Evolutionary conservation across 2,888 invertebrate genomes (phyloP).

Genomic region (Meliscaeva auricollis): DNA sequence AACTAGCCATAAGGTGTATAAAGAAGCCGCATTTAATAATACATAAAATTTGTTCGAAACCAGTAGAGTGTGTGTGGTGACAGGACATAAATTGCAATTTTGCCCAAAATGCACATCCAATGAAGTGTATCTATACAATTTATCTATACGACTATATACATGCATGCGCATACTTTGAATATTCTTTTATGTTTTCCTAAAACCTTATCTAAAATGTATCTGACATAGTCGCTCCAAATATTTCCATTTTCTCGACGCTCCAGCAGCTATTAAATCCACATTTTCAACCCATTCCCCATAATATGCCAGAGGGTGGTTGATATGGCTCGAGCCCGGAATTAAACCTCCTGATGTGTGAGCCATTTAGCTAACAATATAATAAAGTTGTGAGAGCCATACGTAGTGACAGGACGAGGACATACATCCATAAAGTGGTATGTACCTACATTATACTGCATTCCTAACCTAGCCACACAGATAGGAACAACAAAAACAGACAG

Average conservation of each 20-base stretch:
- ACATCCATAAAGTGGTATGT: neutral
- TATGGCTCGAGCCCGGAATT: neutral
- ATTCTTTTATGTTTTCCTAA: slow-evolving; percentile 2
- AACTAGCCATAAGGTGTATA: neutral
- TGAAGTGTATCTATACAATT: neutral
- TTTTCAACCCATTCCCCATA: neutral
- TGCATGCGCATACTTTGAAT: neutral
- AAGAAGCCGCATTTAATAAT: slow-evolving; percentile 7
- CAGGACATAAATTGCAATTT: slow-evolving; percentile 44
- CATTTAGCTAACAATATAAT: slow-evolving; percentile 54
- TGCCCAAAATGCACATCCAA: slow-evolving; percentile 25
- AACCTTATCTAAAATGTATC: slow-evolving; percentile 35
- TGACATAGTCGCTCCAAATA: slow-evolving; percentile 19
- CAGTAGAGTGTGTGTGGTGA: slow-evolving; percentile 28
- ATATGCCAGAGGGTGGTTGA: neutral
- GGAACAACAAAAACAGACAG: slow-evolving; percentile 1
- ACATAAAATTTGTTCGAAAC: slow-evolving; percentile 22
- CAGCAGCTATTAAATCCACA: slow-evolving; percentile 31
- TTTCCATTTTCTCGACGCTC: slow-evolving; percentile 15
- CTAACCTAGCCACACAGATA: slow-evolving; percentile 1
- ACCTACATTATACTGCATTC: too few species aligned
- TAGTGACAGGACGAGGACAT: slow-evolving; percentile 43
- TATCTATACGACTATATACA: neutral
- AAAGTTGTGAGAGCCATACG: slow-evolving; percentile 25
- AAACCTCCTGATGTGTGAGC: slow-evolving; percentile 15